Evolutionary conservation across 2,797 vertebrate genomes (phyloP), one percentile per base, ranked within the genome.

Genomic region (Novumbra hubbsi): DNA sequence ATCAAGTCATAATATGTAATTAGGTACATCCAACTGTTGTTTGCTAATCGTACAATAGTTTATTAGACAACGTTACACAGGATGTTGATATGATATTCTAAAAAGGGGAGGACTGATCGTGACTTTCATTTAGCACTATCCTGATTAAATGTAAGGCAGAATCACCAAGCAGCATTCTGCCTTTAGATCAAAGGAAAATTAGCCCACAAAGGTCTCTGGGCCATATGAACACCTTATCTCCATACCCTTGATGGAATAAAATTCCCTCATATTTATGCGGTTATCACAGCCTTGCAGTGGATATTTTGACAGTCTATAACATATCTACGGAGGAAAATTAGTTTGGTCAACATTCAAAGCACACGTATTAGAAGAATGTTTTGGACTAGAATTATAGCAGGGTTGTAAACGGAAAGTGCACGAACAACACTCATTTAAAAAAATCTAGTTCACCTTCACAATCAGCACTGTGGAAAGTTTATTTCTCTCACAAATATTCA

Each of bases 281-380:
- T 24, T 60, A 60, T 60, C 55, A n/a, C 11, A 60, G 55, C 19
- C 15, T 38, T 7, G 17, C 63, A 65, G 28, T 3, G 30, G 28
- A 5, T 65, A 30, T 34, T 65, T 19, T 60, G 21, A 14, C 55
- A 60, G 21, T 60, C 55, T 60, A 27, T 21, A 60, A 60, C 55
- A 60, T 60, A n/a, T 34, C 30, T 65, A 17, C 45, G 27, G 27
- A 19, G 65, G 41, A 24, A 73, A 41, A 73, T 65, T 65, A 32
- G 60, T 48, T 73, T 65, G 45, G 21, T 64, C 60, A 49, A 73
- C 49, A 65, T 49, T 49, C 41, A 64, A 17, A 34, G 24, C 63
- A 65, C 55, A 24, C 17, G 11, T 14, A 45, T 45, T 45, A 45
- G 55, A 60, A 11, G 21, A 11, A 27, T 60, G n/a, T 60, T 12